These are phyloP conservation scores for Turdus rufiventris DNA, from an alignment of 2,113 vertebrate species.

Conservation along the genomic window DNA sequence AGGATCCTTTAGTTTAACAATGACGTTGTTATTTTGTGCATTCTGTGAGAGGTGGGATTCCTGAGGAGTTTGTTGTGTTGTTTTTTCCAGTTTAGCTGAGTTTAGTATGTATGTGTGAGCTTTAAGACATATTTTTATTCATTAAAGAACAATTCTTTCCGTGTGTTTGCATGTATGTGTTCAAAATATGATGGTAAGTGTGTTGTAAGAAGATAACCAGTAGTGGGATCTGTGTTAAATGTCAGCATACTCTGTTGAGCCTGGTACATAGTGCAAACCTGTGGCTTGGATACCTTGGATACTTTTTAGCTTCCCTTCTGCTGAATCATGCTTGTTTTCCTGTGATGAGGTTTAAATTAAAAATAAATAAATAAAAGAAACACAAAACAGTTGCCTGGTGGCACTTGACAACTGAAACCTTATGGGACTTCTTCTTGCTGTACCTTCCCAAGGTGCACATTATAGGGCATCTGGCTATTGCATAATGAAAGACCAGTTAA, in stretches of 20 bases:
- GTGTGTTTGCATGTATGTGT: not conserved
- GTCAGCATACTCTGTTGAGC: not conserved
- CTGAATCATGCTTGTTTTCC: not conserved
- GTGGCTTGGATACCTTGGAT: not conserved
- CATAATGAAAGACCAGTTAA: constrained; percentile 16
- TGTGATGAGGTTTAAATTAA: constrained; percentile 62
- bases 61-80: not conserved
- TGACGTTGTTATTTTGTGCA: constrained; percentile 76
- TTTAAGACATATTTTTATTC: not conserved
- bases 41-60: constrained; percentile 25
- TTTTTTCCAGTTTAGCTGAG: constrained; percentile 21
- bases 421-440: not conserved
- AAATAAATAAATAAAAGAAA: constrained; percentile 33
- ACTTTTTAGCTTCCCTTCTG: not conserved
- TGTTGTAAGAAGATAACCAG: not conserved
- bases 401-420: constrained; percentile 60
- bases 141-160: not conserved
- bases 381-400: constrained; percentile 16
- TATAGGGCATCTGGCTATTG: not conserved
- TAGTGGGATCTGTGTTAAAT: not conserved
- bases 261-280: not conserved
- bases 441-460: not conserved
- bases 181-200: not conserved
- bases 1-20: constrained; percentile 65
- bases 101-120: not conserved